phyloP scores from a whole-genome alignment of 2,113 vertebrate genomes.

The Cathartes aura region DNA sequence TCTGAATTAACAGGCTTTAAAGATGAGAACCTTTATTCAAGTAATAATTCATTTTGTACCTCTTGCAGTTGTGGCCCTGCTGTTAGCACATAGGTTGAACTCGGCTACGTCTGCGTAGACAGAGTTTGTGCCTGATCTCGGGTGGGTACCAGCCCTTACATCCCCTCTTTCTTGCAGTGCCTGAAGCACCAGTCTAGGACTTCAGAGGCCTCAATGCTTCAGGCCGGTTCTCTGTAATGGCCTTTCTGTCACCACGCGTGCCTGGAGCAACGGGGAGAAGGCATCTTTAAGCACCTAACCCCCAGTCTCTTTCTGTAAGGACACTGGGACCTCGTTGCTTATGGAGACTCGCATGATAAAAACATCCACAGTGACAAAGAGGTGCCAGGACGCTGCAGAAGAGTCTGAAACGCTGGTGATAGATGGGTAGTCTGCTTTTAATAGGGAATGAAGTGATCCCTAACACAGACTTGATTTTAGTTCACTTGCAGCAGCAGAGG shows the following conservation, averaged over 20 bases:
- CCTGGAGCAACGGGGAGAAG: not conserved
- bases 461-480: not conserved
- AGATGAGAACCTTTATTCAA: not conserved
- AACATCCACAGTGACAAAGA: not conserved
- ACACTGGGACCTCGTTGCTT: not conserved
- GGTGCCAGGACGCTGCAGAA: not conserved
- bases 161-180: not conserved
- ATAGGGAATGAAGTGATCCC: not conserved
- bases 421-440: not conserved
- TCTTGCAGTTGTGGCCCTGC: not conserved
- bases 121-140: not conserved
- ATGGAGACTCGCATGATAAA: fast-evolving
- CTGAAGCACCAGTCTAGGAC: not conserved
- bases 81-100: not conserved
- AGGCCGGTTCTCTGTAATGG: not conserved
- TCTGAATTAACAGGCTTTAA: not conserved
- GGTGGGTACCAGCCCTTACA: fast-evolving
- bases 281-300: not conserved
- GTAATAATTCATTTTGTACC: not conserved
- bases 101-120: not conserved
- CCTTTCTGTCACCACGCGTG: not conserved
- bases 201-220: not conserved
- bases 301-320: not conserved
- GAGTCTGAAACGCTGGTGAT: not conserved
- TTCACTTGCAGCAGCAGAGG: constrained; percentile 8